Conservation (phyloP, 2,888 invertebrate species). For the Oscheius onirici region DNA sequence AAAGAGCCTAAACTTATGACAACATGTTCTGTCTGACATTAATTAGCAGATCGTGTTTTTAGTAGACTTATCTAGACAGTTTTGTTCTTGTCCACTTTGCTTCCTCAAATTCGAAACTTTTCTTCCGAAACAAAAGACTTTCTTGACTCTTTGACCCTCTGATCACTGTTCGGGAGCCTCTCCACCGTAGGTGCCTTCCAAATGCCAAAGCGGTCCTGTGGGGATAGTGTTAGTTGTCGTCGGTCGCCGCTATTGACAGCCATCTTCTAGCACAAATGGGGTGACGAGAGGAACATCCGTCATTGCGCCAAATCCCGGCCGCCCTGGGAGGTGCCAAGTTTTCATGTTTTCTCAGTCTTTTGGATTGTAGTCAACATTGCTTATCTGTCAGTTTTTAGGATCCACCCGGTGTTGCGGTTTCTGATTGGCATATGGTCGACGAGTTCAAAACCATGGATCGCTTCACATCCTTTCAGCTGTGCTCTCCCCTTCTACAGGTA, state of each 20-base stretch:
- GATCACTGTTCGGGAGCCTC: neutral
- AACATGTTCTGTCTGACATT: too few relatives aligned
- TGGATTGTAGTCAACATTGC: neutral
- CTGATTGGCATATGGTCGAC: conserved; percentile 26
- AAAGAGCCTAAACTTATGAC: too few relatives aligned
- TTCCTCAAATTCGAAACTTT: too few relatives aligned
- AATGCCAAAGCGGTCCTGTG: conserved; percentile 31
- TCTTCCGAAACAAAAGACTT: too few relatives aligned
- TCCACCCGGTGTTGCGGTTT: conserved; percentile 1
- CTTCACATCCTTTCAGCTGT: conserved; percentile 24
- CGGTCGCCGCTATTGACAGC: conserved; percentile 32
- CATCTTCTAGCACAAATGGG: conserved; percentile 33
- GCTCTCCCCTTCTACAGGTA: conserved; percentile 26
- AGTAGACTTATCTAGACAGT: too few relatives aligned
- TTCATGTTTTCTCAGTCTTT: neutral
- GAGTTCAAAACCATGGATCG: conserved; percentile 34
- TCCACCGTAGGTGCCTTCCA: conserved; percentile 26
- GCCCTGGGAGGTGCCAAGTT: conserved; percentile 32
- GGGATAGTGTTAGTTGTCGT: conserved; percentile 33
- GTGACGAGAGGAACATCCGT: conserved; percentile 37
- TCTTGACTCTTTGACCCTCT: neutral
- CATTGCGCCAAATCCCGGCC: conserved; percentile 30
- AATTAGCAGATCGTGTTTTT: too few relatives aligned
- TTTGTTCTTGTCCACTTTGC: too few relatives aligned
- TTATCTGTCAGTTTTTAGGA: conserved; percentile 24